Base-by-base conservation (phyloP, 2,888 invertebrate genomes). In the Campaea margaritaria region DNA sequence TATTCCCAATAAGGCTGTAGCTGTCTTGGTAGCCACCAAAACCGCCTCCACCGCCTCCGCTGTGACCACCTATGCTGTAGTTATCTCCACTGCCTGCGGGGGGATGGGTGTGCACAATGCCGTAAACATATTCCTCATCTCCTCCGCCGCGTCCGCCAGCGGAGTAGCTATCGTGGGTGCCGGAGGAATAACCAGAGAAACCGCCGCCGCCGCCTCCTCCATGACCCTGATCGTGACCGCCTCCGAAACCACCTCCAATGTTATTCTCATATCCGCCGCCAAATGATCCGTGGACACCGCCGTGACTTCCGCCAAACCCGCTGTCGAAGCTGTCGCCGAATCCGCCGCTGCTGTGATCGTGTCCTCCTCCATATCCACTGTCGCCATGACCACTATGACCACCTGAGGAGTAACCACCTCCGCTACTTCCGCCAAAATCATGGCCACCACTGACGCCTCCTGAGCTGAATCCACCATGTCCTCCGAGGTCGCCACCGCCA, bases 331-430 rank as follows among this genome's bases (percentile, higher is more conserved):
- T 73, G 3, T 68, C 70, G 9, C 66, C 13, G n/a, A 63, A 64
- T 21, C 59, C 70, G 14, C 75, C 77, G 38, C 69, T 62, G 31
- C 78, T 72, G 21, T 78, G 79, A 2, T 72, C 74, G 15, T 72
- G 69, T 21, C 78, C 85, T 10, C 65, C 60, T 52, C 62, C 64
- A n/a, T 65, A 72, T n/a, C n/a, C n/a, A n/a, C 61, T 57, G 0
- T 90, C 91, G 45, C 88, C 86, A 11, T 81, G 78, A 0, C 87
- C n/a, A n/a, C n/a, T n/a, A n/a, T n/a, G n/a, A n/a, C n/a, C n/a
- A n/a, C n/a, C n/a, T n/a, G n/a, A n/a, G n/a, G n/a, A n/a, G n/a
- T n/a, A n/a, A n/a, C n/a, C n/a, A n/a, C n/a, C n/a, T n/a, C n/a
- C 85, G 31, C 31, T 31, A 0, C 80, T 85, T 28, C 74, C 77